Percentiles rank a stretch among this genome's conserved stretches.
phyloP scores from a whole-genome alignment of 2,888 invertebrate species.

The Bhutanitis thaidina region DNA sequence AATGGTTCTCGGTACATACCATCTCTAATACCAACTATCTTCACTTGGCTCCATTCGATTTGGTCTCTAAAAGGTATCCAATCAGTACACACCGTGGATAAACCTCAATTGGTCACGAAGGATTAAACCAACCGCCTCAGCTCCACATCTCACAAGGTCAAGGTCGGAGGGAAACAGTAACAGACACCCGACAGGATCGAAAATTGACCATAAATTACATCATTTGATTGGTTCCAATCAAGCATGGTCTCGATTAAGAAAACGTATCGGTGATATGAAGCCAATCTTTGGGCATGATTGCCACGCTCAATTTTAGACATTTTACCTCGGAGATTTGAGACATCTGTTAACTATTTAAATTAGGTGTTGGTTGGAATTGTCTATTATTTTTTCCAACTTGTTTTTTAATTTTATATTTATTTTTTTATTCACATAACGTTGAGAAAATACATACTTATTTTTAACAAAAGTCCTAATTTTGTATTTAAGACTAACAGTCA shows the following conservation, averaged over 20 bases:
- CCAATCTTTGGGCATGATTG: slow-evolving; percentile 42
- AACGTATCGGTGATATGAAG: slow-evolving; percentile 41
- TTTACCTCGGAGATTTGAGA: neutral
- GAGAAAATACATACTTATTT: no score
- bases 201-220: slow-evolving; percentile 63
- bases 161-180: slow-evolving; percentile 41
- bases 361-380: neutral
- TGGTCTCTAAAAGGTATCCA: slow-evolving; percentile 58
- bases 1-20: slow-evolving; percentile 9
- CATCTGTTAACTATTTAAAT: slow-evolving; percentile 1
- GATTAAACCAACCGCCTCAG: slow-evolving; percentile 50
- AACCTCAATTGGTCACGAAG: slow-evolving; percentile 62
- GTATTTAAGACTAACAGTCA: no score
- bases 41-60: slow-evolving; percentile 43
- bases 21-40: slow-evolving; percentile 36
- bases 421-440: no score
- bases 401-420: no score
- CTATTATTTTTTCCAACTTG: no score
- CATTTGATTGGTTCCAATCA: slow-evolving; percentile 76
- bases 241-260: slow-evolving; percentile 56
- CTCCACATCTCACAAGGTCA: slow-evolving; percentile 41
- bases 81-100: slow-evolving; percentile 58
- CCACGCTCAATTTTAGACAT: slow-evolving; percentile 44
- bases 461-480: no score
- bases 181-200: slow-evolving; percentile 38